Percentiles rank a stretch among this genome's conserved stretches.
These are phyloP conservation scores for Callocephalon fimbriatum DNA, from an alignment of 2,113 vertebrate species.

Conservation along the genomic window DNA sequence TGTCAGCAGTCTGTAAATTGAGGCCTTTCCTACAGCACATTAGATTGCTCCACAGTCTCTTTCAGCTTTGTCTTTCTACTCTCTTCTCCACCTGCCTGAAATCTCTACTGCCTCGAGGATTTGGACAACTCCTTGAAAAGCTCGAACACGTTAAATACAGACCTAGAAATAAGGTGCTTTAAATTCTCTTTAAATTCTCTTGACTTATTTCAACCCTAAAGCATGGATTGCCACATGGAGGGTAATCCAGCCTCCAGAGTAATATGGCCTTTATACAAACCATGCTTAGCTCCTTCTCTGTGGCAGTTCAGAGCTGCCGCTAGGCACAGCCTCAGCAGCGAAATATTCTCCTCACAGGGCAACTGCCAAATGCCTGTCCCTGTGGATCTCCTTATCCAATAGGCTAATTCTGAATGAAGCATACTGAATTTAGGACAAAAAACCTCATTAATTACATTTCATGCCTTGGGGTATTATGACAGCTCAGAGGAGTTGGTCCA, in stretches of 20 bases:
- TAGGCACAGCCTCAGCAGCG: background rate
- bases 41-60: background rate
- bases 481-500: background rate
- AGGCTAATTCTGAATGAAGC: background rate
- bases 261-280: background rate
- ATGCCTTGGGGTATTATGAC: background rate
- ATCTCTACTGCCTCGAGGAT: background rate
- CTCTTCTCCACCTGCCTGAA: background rate
- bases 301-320: background rate
- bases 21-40: rapidly evolving
- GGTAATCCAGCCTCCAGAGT: background rate
- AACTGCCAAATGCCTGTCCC: background rate
- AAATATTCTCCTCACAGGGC: rapidly evolving
- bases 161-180: background rate
- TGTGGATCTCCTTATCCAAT: background rate
- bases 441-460: background rate
- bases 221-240: background rate
- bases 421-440: background rate
- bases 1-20: background rate
- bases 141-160: background rate
- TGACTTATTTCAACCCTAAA: background rate
- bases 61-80: background rate
- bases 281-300: background rate
- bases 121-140: background rate
- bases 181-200: too few relatives aligned